These are phyloP conservation scores for Camponotus floridanus DNA, from an alignment of 1,140 invertebrate genomes.

Conservation along the genomic window DNA sequence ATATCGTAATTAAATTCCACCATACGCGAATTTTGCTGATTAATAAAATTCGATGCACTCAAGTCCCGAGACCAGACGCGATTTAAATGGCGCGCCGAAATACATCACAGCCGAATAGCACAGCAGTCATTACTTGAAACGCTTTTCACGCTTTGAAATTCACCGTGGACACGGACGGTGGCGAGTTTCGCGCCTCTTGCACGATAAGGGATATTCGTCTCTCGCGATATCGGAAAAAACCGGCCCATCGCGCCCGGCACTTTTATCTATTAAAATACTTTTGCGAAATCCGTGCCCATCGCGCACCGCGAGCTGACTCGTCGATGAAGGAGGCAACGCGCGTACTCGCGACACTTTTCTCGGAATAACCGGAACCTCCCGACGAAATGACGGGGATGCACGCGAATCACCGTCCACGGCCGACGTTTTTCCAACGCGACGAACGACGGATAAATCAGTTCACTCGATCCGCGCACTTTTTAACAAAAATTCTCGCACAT, in stretches of 20 bases:
- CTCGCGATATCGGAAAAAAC: neutral
- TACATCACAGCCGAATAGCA: constrained; percentile 20
- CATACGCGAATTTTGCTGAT: neutral
- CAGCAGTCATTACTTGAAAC: constrained; percentile 54
- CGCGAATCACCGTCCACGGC: neutral
- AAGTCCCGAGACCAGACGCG: neutral
- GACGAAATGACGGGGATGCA: neutral
- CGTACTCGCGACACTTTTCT: constrained; percentile 61
- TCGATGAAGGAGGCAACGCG: constrained; percentile 56
- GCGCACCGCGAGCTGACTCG: constrained; percentile 60
- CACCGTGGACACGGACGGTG: neutral
- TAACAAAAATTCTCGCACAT: constrained; percentile 63
- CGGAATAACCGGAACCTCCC: constrained; percentile 21
- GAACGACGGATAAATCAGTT: neutral
- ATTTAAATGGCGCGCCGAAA: constrained; percentile 76
- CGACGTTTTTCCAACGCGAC: neutral
- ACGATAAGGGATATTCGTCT: neutral
- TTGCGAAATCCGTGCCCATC: constrained; percentile 60
- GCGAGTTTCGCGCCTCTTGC: constrained; percentile 8
- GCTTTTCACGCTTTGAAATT: constrained; percentile 60
- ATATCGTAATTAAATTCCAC: neutral
- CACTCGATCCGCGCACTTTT: constrained; percentile 7
- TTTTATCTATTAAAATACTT: constrained; percentile 54
- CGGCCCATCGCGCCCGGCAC: too few species aligned
- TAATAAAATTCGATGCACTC: neutral